These are phyloP conservation scores for Caenorhabditis sinica DNA, from an alignment of 2,888 invertebrate genomes.

Conservation along the genomic window DNA sequence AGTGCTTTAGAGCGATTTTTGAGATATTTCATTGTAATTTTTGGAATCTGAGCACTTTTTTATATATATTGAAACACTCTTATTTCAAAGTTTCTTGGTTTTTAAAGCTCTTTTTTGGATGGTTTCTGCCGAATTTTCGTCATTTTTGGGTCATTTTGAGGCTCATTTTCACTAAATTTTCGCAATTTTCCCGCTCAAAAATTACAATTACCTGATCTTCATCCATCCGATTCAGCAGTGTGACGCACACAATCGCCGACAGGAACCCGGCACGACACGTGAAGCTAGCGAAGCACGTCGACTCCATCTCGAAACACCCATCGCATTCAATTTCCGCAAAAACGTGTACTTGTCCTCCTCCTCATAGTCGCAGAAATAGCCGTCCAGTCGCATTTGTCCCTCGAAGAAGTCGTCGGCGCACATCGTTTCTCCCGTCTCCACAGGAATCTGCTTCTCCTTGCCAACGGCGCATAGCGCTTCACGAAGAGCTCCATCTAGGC, in stretches of 20 bases:
- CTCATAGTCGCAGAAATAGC: slow-evolving; percentile 95
- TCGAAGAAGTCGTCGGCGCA: slow-evolving; percentile 99
- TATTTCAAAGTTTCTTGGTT: no score
- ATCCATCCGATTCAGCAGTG: slow-evolving; percentile 93
- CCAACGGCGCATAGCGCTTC: slow-evolving; percentile 89
- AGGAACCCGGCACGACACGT: slow-evolving; percentile 89
- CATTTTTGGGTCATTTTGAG: no score
- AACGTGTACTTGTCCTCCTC: slow-evolving; percentile 94
- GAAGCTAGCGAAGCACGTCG: slow-evolving; percentile 93
- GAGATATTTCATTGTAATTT: no score
- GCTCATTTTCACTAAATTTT: no score
- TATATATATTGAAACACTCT: no score
- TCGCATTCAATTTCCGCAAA: slow-evolving; percentile 87
- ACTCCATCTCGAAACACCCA: slow-evolving; percentile 95
- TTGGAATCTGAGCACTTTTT: no score
- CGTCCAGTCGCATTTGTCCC: slow-evolving; percentile 96
- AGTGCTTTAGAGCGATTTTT: no score
- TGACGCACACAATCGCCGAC: slow-evolving; percentile 94
- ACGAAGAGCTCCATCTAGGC: slow-evolving; percentile 90
- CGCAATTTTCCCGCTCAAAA: not conserved
- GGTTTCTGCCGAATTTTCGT: no score
- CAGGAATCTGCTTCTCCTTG: slow-evolving; percentile 85
- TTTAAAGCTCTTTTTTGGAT: no score
- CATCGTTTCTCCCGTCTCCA: slow-evolving; percentile 94
- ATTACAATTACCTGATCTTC: slow-evolving; percentile 92